Evolutionary conservation across 2,113 vertebrate genomes (phyloP).

Genomic region (Orientallactaga bullata): DNA sequence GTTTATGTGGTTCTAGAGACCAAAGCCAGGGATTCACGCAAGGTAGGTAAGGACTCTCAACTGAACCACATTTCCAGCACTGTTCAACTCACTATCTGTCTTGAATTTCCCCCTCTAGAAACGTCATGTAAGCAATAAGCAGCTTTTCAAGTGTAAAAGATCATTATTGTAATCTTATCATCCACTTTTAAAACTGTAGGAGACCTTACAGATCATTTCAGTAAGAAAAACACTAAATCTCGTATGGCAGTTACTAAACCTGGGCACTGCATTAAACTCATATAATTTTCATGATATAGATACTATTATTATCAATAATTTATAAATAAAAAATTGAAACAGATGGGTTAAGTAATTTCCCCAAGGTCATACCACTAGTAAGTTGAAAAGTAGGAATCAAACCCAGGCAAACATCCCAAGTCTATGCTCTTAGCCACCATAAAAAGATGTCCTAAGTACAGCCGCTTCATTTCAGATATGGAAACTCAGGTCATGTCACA

Average conservation of each 20-base stretch:
- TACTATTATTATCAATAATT: slow-evolving; percentile 56
- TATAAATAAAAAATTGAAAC: slow-evolving; percentile 28
- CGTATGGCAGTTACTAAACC: not conserved
- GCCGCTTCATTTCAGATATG: slow-evolving; percentile 62
- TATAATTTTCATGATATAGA: slow-evolving; percentile 49
- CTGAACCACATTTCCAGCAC: too few species aligned
- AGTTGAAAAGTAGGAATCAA: slow-evolving; percentile 59
- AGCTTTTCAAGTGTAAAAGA: slow-evolving; percentile 45
- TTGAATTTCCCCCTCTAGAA: slow-evolving; percentile 29
- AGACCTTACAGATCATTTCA: not conserved
- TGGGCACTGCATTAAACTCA: not conserved
- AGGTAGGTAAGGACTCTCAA: too few species aligned
- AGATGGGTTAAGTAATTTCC: slow-evolving; percentile 40
- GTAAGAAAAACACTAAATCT: slow-evolving; percentile 48
- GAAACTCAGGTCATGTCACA: slow-evolving; percentile 68
- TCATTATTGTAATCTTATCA: slow-evolving; percentile 40
- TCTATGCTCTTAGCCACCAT: not conserved
- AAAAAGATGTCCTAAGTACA: slow-evolving; percentile 23
- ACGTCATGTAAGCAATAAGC: slow-evolving; percentile 40
- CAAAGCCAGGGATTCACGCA: not conserved
- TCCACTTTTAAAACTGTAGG: slow-evolving; percentile 12
- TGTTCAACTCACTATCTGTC: slow-evolving; percentile 3
- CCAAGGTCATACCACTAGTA: slow-evolving; percentile 25
- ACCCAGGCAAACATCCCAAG: slow-evolving; percentile 3
- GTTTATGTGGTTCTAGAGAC: too few species aligned